A percentile compares a stretch with the other conserved stretches of the same genome.
These are phyloP conservation scores for Otocyon megalotis DNA, from an alignment of 2,113 vertebrate species.

Conservation along the genomic window DNA sequence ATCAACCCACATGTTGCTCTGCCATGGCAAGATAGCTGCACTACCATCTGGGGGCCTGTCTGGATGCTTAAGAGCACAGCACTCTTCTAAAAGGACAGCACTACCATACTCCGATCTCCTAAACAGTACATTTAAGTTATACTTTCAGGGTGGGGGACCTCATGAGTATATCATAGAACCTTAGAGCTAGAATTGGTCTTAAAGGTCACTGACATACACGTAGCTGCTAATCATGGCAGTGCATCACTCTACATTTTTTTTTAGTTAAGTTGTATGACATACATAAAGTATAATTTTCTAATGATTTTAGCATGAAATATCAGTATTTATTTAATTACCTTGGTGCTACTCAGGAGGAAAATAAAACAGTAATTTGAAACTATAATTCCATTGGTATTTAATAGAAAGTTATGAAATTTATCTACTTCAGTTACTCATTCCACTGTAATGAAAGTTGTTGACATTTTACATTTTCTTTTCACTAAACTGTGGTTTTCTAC, in stretches of 20 bases:
- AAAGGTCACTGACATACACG: not conserved
- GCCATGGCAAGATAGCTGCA: not conserved
- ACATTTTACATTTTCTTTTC: not conserved
- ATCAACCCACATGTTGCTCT: not conserved
- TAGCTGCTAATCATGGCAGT: not conserved
- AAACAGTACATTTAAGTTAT: not conserved
- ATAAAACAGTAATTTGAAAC: not conserved
- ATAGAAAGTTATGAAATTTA: not conserved
- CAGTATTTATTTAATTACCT: not conserved
- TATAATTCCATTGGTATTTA: not conserved
- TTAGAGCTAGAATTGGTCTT: not conserved
- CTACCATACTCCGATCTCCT: accelerated
- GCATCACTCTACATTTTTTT: not conserved
- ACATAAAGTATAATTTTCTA: not conserved
- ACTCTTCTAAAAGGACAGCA: not conserved
- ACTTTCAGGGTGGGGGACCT: too few relatives aligned
- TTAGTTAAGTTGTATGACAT: not conserved
- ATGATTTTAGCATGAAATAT: not conserved
- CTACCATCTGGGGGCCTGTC: accelerated
- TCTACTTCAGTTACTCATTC: not conserved
- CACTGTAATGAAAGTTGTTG: not conserved
- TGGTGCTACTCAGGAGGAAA: not conserved
- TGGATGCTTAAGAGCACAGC: not conserved
- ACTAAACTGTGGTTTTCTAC: not conserved
- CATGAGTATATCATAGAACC: not conserved